Percentiles rank a stretch among this genome's conserved stretches.
Evolutionary conservation across 1,140 invertebrate species (phyloP).

Genomic region (Thalassaphorura encarpata): DNA sequence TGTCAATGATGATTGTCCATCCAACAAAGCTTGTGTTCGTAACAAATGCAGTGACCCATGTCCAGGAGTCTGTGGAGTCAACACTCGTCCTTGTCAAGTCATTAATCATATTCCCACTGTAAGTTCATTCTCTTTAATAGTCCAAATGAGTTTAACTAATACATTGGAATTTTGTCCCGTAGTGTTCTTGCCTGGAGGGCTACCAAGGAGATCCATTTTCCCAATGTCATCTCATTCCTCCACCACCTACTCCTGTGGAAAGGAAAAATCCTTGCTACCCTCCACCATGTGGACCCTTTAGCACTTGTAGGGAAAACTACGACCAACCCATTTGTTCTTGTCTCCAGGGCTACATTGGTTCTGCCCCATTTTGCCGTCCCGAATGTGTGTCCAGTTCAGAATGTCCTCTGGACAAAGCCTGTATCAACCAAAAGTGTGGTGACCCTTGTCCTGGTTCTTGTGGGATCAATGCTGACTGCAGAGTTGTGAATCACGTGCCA

Average conservation of each 20-base stretch:
- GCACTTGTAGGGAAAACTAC: slow-evolving; percentile 51
- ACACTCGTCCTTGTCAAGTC: slow-evolving; percentile 58
- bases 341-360: slow-evolving; percentile 48
- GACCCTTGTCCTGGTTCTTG: slow-evolving; percentile 52
- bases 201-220: slow-evolving; percentile 58
- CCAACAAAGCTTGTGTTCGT: slow-evolving; percentile 59
- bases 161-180: slow-evolving; percentile 62
- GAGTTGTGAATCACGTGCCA: slow-evolving; percentile 51
- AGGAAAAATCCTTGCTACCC: slow-evolving; percentile 46
- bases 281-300: slow-evolving; percentile 65
- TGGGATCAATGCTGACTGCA: slow-evolving; percentile 59
- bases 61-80: slow-evolving; percentile 54
- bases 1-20: slow-evolving; percentile 67
- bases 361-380: slow-evolving; percentile 54
- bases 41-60: slow-evolving; percentile 69
- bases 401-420: slow-evolving; percentile 44
- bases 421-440: slow-evolving; percentile 50
- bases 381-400: slow-evolving; percentile 60
- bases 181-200: slow-evolving; percentile 37
- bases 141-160: too few species aligned
- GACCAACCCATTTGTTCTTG: slow-evolving; percentile 52
- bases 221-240: slow-evolving; percentile 44
- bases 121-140: slow-evolving; percentile 45
- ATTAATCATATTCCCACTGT: slow-evolving; percentile 56
- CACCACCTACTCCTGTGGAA: background rate